A percentile compares a stretch with the other conserved stretches of the same genome.
Evolutionary conservation across 2,797 vertebrate genomes (phyloP).

Genomic region (Karalla daura): DNA sequence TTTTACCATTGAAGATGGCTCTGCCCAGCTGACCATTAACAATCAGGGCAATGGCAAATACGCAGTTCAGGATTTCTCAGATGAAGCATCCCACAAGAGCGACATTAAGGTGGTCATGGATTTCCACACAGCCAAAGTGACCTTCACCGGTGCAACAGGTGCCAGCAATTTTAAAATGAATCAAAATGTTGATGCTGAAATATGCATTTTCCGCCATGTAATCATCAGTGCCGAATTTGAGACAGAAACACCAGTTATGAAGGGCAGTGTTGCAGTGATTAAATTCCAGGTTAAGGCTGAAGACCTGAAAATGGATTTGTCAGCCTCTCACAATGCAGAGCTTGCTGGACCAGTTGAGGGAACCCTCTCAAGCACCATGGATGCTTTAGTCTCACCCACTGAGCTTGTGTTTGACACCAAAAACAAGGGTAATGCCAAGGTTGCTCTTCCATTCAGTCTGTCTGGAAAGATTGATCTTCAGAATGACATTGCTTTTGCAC

Average conservation of each 20-base stretch:
- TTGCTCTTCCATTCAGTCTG: slow-evolving; percentile 87
- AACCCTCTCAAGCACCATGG: slow-evolving; percentile 84
- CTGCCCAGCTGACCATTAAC: slow-evolving; percentile 76
- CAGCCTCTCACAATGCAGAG: slow-evolving; percentile 84
- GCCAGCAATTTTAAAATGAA: slow-evolving; percentile 83
- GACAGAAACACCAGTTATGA: slow-evolving; percentile 86
- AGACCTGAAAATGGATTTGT: slow-evolving; percentile 86
- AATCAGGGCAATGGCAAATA: slow-evolving; percentile 86
- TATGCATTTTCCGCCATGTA: slow-evolving; percentile 79
- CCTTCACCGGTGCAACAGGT: slow-evolving; percentile 81
- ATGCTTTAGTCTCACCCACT: slow-evolving; percentile 81
- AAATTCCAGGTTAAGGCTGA: slow-evolving; percentile 80
- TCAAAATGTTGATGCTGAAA: slow-evolving; percentile 84
- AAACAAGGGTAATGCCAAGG: slow-evolving; percentile 89
- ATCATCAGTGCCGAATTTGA: slow-evolving; percentile 84
- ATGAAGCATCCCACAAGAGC: slow-evolving; percentile 86
- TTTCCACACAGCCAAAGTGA: slow-evolving; percentile 81
- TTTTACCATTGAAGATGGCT: slow-evolving; percentile 79
- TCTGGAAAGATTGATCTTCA: slow-evolving; percentile 90
- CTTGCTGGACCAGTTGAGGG: slow-evolving; percentile 85
- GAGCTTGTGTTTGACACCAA: slow-evolving; percentile 84
- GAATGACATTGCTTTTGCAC: slow-evolving; percentile 87
- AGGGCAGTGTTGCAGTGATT: slow-evolving; percentile 81
- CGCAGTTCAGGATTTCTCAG: slow-evolving; percentile 76
- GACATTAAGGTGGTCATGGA: slow-evolving; percentile 80